These are phyloP conservation scores for Troilus luridus DNA, from an alignment of 2,888 invertebrate genomes.

Conservation along the genomic window DNA sequence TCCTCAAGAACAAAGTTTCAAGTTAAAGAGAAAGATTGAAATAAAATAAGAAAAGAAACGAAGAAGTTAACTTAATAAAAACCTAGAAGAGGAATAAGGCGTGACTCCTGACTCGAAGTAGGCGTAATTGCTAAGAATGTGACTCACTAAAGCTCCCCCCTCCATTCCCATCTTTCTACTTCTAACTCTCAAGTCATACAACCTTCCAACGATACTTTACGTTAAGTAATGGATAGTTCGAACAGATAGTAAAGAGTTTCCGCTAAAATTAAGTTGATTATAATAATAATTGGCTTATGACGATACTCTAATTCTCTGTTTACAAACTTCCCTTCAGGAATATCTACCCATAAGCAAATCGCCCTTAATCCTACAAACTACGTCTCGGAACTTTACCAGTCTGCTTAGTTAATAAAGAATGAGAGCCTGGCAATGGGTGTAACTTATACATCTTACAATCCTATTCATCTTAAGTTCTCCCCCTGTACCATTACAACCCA, in stretches of 20 bases:
- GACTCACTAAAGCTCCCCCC: background rate
- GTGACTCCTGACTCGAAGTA: background rate
- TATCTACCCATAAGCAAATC: too few relatives aligned
- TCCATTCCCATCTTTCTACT: background rate
- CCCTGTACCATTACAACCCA: too few relatives aligned
- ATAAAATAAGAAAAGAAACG: background rate
- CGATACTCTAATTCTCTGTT: too few relatives aligned
- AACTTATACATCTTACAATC: too few relatives aligned
- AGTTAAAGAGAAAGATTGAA: background rate
- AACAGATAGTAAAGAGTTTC: background rate
- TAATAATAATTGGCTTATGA: too few relatives aligned
- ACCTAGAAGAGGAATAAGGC: background rate
- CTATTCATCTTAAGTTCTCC: too few relatives aligned
- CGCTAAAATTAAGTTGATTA: background rate
- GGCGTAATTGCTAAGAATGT: background rate
- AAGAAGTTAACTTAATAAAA: background rate
- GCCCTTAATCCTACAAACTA: too few relatives aligned
- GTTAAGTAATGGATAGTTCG: background rate
- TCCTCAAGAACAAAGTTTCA: background rate
- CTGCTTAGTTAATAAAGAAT: too few relatives aligned
- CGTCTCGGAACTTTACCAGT: too few relatives aligned
- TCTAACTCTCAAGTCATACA: background rate
- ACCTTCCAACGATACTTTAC: background rate
- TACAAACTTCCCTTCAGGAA: too few relatives aligned
- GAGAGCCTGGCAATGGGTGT: too few relatives aligned